phyloP scores from a whole-genome alignment of 2,888 invertebrate species.

The Aporophyla lueneburgensis region DNA sequence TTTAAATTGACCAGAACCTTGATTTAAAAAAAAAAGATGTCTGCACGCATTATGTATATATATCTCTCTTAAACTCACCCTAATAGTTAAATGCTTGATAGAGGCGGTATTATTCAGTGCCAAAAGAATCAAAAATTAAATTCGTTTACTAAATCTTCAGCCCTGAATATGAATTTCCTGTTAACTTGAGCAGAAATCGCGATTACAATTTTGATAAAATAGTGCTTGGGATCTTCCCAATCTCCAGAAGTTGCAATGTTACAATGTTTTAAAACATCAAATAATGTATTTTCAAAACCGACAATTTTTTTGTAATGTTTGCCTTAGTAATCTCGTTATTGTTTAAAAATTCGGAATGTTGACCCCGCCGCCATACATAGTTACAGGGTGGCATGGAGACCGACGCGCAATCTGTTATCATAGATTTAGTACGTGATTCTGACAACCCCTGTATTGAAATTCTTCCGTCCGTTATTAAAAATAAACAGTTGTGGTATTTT shows the following conservation, averaged over 20 bases:
- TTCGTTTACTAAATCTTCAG: neutral
- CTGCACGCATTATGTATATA: neutral
- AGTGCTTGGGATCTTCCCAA: neutral
- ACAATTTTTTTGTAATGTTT: no score
- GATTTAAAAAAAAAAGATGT: neutral
- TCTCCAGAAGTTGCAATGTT: neutral
- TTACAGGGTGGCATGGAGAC: no score
- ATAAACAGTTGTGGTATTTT: no score
- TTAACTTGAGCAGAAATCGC: neutral
- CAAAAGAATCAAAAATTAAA: neutral
- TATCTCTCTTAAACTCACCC: neutral
- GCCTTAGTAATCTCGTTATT: no score
- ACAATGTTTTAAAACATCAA: no score
- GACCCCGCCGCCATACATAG: no score
- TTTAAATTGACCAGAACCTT: neutral
- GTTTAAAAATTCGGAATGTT: no score
- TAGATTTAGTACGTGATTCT: no score
- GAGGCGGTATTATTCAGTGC: neutral
- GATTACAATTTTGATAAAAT: neutral
- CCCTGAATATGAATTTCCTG: neutral
- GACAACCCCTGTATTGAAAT: no score
- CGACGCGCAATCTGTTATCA: no score
- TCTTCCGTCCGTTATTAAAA: no score
- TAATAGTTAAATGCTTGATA: neutral
- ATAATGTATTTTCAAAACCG: no score